phyloP scores from a whole-genome alignment of 2,113 vertebrate species.

The Megatriorchis doriae region DNA sequence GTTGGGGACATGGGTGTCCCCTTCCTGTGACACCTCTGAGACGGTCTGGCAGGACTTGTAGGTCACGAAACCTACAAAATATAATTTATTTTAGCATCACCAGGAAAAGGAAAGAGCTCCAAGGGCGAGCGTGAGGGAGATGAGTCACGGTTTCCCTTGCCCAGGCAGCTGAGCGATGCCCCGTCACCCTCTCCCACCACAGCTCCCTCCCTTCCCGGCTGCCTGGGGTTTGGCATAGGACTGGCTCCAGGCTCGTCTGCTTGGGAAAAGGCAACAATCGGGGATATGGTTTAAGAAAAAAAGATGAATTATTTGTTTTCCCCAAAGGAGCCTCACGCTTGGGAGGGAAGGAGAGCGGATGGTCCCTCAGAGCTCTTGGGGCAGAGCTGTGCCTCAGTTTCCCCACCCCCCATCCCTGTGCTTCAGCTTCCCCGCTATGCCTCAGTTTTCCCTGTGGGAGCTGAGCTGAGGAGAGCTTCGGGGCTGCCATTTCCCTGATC shows the following conservation, averaged over 20 bases:
- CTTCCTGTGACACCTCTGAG: not conserved
- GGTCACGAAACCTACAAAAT: not conserved
- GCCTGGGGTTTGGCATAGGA: not conserved
- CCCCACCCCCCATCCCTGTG: rapidly evolving
- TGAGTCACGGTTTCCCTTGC: not conserved
- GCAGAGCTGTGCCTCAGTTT: not conserved
- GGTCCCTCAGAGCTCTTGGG: not conserved
- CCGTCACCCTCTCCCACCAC: not conserved
- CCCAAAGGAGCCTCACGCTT: not conserved
- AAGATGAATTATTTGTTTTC: not conserved
- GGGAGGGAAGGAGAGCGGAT: not conserved
- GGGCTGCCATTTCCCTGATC: rapidly evolving
- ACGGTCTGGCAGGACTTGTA: rapidly evolving
- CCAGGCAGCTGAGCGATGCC: not conserved
- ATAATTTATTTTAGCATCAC: not conserved
- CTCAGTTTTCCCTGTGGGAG: not conserved
- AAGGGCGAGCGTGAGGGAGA: not conserved
- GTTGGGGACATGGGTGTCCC: not conserved
- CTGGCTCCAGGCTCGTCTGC: rapidly evolving
- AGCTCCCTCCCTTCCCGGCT: rapidly evolving
- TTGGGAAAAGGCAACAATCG: not conserved
- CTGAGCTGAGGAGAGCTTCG: not conserved
- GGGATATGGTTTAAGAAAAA: not conserved
- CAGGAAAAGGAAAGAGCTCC: not conserved
- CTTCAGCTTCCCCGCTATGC: not conserved